phyloP scores from a whole-genome alignment of 92 coral and sea anemone species.

The Phymanthus crucifer region DNA sequence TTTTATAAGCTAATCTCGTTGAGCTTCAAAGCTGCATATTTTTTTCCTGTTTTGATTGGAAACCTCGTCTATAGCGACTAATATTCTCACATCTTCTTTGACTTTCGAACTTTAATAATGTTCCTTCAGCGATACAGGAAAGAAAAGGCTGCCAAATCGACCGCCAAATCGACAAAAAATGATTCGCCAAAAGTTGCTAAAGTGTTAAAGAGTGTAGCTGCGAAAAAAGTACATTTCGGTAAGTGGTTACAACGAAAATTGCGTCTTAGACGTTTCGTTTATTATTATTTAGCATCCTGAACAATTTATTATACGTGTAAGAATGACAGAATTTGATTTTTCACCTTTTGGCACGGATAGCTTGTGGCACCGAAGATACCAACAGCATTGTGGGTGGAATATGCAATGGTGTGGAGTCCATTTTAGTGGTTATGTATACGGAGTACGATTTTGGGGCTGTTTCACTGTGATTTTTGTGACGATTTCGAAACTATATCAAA shows the following conservation, averaged over 20 bases:
- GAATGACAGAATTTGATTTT: too few relatives aligned
- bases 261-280: neutral
- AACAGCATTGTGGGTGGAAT: too few relatives aligned
- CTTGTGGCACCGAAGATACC: too few relatives aligned
- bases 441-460: too few relatives aligned
- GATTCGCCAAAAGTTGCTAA: neutral
- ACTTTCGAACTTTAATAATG: neutral
- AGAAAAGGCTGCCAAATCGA: neutral
- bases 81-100: neutral
- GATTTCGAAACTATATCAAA: too few relatives aligned
- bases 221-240: slow-evolving; percentile 2
- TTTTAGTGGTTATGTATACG: too few relatives aligned
- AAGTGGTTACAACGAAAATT: neutral
- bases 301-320: too few relatives aligned
- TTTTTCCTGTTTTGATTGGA: neutral
- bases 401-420: too few relatives aligned
- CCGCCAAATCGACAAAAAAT: neutral
- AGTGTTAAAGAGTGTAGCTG: slow-evolving; percentile 13
- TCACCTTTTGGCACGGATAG: too few relatives aligned
- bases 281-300: neutral
- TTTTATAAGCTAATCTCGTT: neutral
- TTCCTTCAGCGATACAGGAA: slow-evolving; percentile 21
- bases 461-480: too few relatives aligned
- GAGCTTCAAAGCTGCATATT: slow-evolving; percentile 6
- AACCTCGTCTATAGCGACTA: neutral